Evolutionary conservation across 2,797 vertebrate genomes (phyloP), one percentile per base, ranked within the genome.

Genomic region (Oceanodroma leucorhoa): DNA sequence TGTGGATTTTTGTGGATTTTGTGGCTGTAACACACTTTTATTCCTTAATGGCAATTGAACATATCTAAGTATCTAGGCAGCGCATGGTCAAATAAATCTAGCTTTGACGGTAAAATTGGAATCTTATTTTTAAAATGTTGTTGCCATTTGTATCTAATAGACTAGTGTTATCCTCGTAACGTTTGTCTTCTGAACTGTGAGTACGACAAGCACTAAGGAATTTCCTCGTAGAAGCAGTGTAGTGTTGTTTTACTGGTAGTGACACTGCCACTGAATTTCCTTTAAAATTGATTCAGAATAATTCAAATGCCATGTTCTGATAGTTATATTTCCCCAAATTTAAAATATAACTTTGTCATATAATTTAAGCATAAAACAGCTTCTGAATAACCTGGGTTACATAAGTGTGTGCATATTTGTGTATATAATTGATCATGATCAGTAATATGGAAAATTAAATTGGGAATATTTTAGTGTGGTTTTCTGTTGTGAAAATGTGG

Each of bases 161-260:
- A 36, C 24, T 8, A 6, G 30, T 30, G 17, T 69, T 72, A 18
- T 1, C 40, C 14, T 60, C 4, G 0, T 38, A 20, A n/a, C 3
- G 4, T 9, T 27, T 10, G 6, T 90, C 38, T 83, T 66, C 30
- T 27, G 57, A 78, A 30, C 21, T 26, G 4, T 4, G 17, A 36
- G 41, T 54, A 7, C 27, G 15, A 4, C 9, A 17, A 61, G 23
- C 34, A 9, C 21, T 18, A 15, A 40, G 34, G 24, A 87, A 29
- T 17, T 58, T 87, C 20, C n/a, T 85, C 21, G 46, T 40, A 22
- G 32, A 43, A 51, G 20, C 13, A 26, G 16, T 43, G 66, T 48
- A 41, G 16, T 38, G 23, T 36, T 70, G 32, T 71, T 69, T 79
- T 50, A 30, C 29, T 45, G 32, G 6, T 38, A 57, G 16, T 0